Conservation (phyloP, 2,888 invertebrate genomes). For the Ptychoptera contaminata region DNA sequence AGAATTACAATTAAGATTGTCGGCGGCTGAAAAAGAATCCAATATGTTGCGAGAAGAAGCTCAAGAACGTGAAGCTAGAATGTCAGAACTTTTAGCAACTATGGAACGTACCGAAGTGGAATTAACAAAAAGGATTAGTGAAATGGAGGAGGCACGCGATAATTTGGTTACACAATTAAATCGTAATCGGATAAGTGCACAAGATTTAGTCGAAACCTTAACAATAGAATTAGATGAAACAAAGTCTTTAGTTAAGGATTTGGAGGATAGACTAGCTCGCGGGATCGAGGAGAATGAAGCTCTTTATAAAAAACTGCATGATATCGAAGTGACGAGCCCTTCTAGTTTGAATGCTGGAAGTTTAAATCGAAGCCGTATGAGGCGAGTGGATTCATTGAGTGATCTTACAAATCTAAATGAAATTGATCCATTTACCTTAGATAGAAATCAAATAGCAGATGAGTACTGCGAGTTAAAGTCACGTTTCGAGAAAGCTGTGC, state of each 20-base stretch:
- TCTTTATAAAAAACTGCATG: slow-evolving; percentile 53
- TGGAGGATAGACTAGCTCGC: slow-evolving; percentile 38
- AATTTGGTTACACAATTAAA: slow-evolving; percentile 41
- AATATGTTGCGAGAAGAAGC: slow-evolving; percentile 57
- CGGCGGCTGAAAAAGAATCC: slow-evolving; percentile 55
- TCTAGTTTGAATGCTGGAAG: slow-evolving; percentile 22
- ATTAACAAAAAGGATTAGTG: slow-evolving; percentile 50
- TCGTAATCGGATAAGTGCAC: slow-evolving; percentile 52
- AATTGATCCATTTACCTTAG: slow-evolving; percentile 53
- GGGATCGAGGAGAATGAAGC: slow-evolving; percentile 65
- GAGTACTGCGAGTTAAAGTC: slow-evolving; percentile 62
- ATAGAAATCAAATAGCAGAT: slow-evolving; percentile 61
- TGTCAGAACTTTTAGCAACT: slow-evolving; percentile 61
- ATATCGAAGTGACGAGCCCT: slow-evolving; percentile 42
- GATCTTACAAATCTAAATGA: slow-evolving; percentile 70
- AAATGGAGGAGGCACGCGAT: slow-evolving; percentile 54
- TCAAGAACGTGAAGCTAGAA: slow-evolving; percentile 51
- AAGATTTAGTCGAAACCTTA: slow-evolving; percentile 50
- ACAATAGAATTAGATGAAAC: slow-evolving; percentile 52
- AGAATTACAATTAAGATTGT: slow-evolving; percentile 53
- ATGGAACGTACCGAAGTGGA: slow-evolving; percentile 65
- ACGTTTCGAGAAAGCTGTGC: slow-evolving; percentile 66
- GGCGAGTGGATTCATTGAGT: slow-evolving; percentile 60
- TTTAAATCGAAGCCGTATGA: slow-evolving; percentile 27
- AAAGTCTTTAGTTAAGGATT: slow-evolving; percentile 35